Base-by-base conservation (phyloP, 2,113 vertebrate species). In the Nicator chloris region DNA sequence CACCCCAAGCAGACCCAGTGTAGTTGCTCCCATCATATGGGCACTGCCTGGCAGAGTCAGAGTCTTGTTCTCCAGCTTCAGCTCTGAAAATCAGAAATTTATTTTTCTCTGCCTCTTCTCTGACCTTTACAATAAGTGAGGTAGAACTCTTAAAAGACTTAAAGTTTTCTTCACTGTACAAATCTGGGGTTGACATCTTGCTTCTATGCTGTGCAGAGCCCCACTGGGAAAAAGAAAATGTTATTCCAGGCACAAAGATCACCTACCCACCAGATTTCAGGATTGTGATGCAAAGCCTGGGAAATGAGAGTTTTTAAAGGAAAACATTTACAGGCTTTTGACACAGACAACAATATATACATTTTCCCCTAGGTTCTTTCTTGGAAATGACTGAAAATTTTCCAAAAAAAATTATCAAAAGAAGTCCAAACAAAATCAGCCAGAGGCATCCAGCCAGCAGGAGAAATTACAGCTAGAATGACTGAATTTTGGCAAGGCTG, bases 391-490 rank as follows among this genome's bases (percentile, higher is more conserved):
- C 86, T 92, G 93, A 88, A 80, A 86, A 40, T 21, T 88, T 87
- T 90, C 37, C 21, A 93, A 87, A 85, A 92, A 92, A 78, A 82
- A 75, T 30, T 89, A 68, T 94, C 84, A 87, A 71, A 94, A 95
- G 65, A 68, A 71, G 66, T 94, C 85, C 90, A 95, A 73, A 87
- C 30, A 95, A 90, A 95, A 93, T 93, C 88, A 83, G 79, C 79
- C 90, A 92, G 90, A 88, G 94, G 86, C 88, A 81, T 57, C 20
- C 59, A 92, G 90, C 96, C 94, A 96, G 79, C 50, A 88, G 51
- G 42, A 89, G 60, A 93, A 96, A 88, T 88, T 93, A 93, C 76
- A 70, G 45, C 80, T 95, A 95, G 60, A 82, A 92, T 92, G 83
- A 95, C 86, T 92, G 90, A 88, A 92, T 60, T 93, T 78, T 96